Evolutionary conservation across 2,113 vertebrate genomes (phyloP).

Genomic region (Antennarius striatus): DNA sequence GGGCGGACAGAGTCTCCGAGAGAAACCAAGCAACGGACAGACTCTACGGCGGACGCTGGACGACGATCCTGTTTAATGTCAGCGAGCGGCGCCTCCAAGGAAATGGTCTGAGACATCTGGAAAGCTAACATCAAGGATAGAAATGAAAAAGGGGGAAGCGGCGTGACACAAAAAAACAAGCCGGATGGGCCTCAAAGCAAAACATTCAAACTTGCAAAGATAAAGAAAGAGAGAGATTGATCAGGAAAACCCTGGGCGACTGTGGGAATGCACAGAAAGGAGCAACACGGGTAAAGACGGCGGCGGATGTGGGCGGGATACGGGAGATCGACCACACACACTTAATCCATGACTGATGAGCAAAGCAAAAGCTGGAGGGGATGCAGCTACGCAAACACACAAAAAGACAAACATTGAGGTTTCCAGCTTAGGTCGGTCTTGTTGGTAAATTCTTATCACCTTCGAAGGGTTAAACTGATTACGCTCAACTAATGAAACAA

Average conservation of each 20-base stretch:
- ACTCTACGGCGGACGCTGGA: conserved; percentile 48
- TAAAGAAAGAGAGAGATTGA: conserved; percentile 41
- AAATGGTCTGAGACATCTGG: conserved; percentile 75
- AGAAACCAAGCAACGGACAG: conserved; percentile 62
- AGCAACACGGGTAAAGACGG: conserved; percentile 38
- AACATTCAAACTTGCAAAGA: conserved; percentile 68
- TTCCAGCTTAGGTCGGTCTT: conserved; percentile 12
- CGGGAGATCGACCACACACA: conserved; percentile 44
- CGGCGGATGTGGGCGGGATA: conserved; percentile 39
- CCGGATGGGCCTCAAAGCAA: conserved; percentile 69
- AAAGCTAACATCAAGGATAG: conserved; percentile 69
- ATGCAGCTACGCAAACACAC: not conserved
- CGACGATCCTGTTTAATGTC: conserved; percentile 74
- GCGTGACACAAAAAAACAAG: conserved; percentile 75
- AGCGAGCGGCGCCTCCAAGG: conserved; percentile 61
- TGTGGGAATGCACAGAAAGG: conserved; percentile 43
- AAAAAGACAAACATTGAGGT: conserved; percentile 9
- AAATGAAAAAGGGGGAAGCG: conserved; percentile 53
- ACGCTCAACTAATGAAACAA: conserved; percentile 66
- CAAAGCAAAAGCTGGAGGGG: conserved; percentile 13
- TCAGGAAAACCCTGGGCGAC: conserved; percentile 55
- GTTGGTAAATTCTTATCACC: conserved; percentile 45
- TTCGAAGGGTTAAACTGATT: conserved; percentile 58
- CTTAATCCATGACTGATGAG: conserved; percentile 47
- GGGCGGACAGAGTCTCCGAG: conserved; percentile 55